Evolutionary conservation across 2,888 invertebrate species (phyloP).

Genomic region (Cephonodes hylas): DNA sequence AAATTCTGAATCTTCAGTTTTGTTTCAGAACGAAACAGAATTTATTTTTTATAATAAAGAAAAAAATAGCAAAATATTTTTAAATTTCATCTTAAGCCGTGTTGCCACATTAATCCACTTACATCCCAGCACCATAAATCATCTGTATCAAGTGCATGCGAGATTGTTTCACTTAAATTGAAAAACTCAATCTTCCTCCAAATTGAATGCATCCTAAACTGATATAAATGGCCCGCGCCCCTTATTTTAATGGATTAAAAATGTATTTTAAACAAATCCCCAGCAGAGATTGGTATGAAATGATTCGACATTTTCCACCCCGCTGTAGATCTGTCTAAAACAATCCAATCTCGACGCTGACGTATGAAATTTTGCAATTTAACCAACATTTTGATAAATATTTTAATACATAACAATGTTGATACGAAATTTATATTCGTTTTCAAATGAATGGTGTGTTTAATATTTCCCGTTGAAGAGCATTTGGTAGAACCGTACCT

Average conservation of each 20-base stretch:
- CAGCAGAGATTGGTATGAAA: constrained; percentile 50
- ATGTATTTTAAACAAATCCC: constrained; percentile 56
- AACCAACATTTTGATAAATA: constrained; percentile 14
- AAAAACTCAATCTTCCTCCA: neutral
- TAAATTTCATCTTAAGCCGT: neutral
- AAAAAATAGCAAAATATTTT: neutral
- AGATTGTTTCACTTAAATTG: neutral
- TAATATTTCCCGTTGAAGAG: neutral
- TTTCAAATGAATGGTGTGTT: neutral
- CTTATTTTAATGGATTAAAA: constrained; percentile 49
- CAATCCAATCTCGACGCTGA: constrained; percentile 18
- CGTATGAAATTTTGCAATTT: constrained; percentile 20
- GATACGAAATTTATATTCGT: neutral
- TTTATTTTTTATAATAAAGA: no score
- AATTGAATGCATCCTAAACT: constrained; percentile 34
- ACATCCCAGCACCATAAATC: neutral
- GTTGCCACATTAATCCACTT: neutral
- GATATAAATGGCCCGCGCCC: constrained; percentile 44
- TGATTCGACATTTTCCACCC: constrained; percentile 60
- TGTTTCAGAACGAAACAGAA: no score
- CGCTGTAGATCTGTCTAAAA: constrained; percentile 14
- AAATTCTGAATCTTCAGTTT: no score
- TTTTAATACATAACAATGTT: constrained; percentile 7
- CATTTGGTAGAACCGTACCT: neutral
- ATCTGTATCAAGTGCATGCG: neutral